Percentiles rank a stretch among this genome's conserved stretches.
Evolutionary conservation across 1,140 invertebrate genomes (phyloP).

Genomic region (Hycleus cichorii): DNA sequence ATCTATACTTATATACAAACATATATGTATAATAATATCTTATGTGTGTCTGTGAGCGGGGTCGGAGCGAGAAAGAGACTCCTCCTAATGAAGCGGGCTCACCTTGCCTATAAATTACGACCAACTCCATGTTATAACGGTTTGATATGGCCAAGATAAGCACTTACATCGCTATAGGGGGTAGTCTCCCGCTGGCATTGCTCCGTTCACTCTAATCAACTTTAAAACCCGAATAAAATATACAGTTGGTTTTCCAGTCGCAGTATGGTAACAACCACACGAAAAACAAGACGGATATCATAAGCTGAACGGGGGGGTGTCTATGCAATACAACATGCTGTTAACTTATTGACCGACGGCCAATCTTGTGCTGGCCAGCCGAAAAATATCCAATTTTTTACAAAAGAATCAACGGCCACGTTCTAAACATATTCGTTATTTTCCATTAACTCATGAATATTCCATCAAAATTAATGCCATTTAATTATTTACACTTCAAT

Average conservation of each 20-base stretch:
- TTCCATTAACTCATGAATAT: not conserved
- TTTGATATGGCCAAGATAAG: slow-evolving; percentile 42
- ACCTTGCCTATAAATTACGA: slow-evolving; percentile 42
- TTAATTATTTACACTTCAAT: too few species aligned
- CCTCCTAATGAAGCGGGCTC: slow-evolving; percentile 41
- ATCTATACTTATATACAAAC: not conserved
- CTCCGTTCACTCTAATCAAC: slow-evolving; percentile 39
- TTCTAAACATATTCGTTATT: not conserved
- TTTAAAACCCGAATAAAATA: slow-evolving; percentile 39
- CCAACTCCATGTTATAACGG: slow-evolving; percentile 40
- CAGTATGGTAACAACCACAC: slow-evolving; percentile 17
- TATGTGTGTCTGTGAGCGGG: not conserved
- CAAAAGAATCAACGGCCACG: not conserved
- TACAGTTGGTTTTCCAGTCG: slow-evolving; percentile 19
- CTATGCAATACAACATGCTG: slow-evolving; percentile 11
- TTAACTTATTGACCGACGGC: slow-evolving; percentile 15
- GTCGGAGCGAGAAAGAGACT: slow-evolving; percentile 9
- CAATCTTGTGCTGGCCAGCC: slow-evolving; percentile 2
- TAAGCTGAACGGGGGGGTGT: slow-evolving; percentile 7
- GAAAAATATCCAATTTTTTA: not conserved
- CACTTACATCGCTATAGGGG: slow-evolving; percentile 38
- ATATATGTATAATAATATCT: not conserved
- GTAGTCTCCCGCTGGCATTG: slow-evolving; percentile 33
- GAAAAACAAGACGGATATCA: slow-evolving; percentile 11
- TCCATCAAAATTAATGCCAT: not conserved